A percentile compares a stretch with the other conserved stretches of the same genome.
These are phyloP conservation scores for Pagrus major DNA, from an alignment of 2,113 vertebrate species.

Conservation along the genomic window DNA sequence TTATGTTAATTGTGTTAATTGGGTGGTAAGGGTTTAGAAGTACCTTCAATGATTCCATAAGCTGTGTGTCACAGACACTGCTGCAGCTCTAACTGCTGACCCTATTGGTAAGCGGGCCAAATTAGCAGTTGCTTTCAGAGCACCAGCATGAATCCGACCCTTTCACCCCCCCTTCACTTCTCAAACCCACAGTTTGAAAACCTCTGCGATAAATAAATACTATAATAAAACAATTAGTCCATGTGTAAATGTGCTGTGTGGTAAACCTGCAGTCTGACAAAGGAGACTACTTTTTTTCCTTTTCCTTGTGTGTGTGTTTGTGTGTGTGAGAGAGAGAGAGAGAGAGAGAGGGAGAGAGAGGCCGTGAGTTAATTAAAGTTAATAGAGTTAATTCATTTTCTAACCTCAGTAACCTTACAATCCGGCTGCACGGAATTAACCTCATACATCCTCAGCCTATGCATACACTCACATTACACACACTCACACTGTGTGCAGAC, in stretches of 20 bases:
- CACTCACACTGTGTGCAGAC: background rate
- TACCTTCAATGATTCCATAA: background rate
- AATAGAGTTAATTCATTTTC: conserved; percentile 64
- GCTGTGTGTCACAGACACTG: background rate
- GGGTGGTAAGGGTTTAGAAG: background rate
- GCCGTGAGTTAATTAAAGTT: conserved; percentile 61
- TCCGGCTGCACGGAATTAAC: conserved; percentile 62
- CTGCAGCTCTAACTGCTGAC: background rate
- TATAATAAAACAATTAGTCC: background rate
- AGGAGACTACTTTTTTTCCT: background rate
- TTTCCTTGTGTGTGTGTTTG: background rate
- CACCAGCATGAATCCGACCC: background rate
- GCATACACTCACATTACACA: background rate
- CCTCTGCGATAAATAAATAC: too few species aligned
- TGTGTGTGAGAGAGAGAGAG: background rate
- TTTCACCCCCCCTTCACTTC: background rate
- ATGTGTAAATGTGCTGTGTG: background rate
- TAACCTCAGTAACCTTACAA: conserved; percentile 51
- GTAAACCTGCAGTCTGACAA: background rate
- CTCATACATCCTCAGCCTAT: conserved; percentile 42
- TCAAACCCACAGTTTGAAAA: background rate
- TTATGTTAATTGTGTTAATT: background rate
- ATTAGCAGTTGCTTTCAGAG: background rate
- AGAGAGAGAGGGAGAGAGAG: background rate
- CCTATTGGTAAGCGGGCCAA: background rate